Base-by-base conservation (phyloP, 1,140 invertebrate species). In the Orchestia grillus region DNA sequence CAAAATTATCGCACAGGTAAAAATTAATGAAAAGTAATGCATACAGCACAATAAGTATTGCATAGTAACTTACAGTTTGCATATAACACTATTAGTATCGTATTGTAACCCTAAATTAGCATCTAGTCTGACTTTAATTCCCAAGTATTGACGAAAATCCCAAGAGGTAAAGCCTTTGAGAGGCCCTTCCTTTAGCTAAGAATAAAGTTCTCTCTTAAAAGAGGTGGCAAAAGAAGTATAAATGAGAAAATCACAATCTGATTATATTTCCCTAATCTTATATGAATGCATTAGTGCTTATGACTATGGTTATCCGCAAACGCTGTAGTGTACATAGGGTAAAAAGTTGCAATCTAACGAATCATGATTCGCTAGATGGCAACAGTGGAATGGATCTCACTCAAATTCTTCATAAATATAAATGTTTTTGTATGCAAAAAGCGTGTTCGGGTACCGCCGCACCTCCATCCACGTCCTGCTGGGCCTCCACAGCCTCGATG, bases 391-490 rank as follows among this genome's bases (percentile, higher is more conserved):
- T 77, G 11, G 11, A 77, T 77, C 28, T 77, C 15, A 77, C 11
- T 8, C 36, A 3, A 77, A 77, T 77, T 23, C 11, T 77, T 3
- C 62, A 77, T 1, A 28, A n/a, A 53, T 53, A 19, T 53, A 77
- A 36, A 77, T 28, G 28, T 77, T 77, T 36, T 36, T 36, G 1
- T 77, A 28, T 77, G 11, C 28, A 15, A 23, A 15, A 42, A 94
- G 92, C 43, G 44, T 94, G 3, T 36, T 94, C 6, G 92, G 92
- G 3, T 94, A 94, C 92, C 43, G 92, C 43, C 92, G 92, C 92
- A 45, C 92, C 41, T 94, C 92, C 43, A 94, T 94, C 19, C 92
- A 94, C 40, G 92, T 94, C 44, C 44, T 94, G 92, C 92, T 94
- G 6, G 92, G 92, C 92, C 92, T 94, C 8, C 44, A 94, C 92